These are phyloP conservation scores for Thyatira batis DNA, from an alignment of 2,888 invertebrate genomes.

Conservation along the genomic window DNA sequence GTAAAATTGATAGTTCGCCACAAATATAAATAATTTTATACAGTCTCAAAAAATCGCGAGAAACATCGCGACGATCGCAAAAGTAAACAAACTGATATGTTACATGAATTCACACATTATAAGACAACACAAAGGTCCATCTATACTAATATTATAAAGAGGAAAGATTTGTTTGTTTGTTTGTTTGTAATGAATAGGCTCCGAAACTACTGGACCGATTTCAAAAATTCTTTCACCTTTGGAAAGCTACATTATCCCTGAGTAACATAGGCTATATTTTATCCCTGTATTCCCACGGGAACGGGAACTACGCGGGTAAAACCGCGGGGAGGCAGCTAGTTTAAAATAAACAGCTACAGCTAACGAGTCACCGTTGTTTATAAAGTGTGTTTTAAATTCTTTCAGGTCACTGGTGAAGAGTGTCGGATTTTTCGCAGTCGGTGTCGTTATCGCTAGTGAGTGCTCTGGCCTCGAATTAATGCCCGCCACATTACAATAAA, in stretches of 20 bases:
- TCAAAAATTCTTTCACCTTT: too few species aligned
- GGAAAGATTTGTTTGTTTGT: too few species aligned
- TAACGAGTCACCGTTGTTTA: background rate
- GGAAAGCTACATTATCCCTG: too few species aligned
- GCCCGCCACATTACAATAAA: slow-evolving; percentile 81
- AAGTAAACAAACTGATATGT: background rate
- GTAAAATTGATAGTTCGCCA: background rate
- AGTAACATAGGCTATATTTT: too few species aligned
- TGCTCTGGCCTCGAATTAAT: slow-evolving; percentile 89
- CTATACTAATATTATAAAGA: too few species aligned
- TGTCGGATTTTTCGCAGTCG: slow-evolving; percentile 88
- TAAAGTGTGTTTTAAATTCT: background rate
- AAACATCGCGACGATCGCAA: background rate
- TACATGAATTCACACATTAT: background rate
- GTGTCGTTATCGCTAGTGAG: slow-evolving; percentile 90
- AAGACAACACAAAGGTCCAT: background rate
- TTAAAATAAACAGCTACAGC: background rate
- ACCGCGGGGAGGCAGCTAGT: too few species aligned
- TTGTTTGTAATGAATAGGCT: too few species aligned
- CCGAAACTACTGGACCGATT: too few species aligned
- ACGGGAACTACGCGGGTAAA: too few species aligned
- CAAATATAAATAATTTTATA: background rate
- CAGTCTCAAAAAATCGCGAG: background rate
- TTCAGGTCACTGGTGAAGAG: slow-evolving; percentile 91
- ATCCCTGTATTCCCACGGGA: too few species aligned